Evolutionary conservation across 2,797 vertebrate genomes (phyloP).

Genomic region (Coluber constrictor): DNA sequence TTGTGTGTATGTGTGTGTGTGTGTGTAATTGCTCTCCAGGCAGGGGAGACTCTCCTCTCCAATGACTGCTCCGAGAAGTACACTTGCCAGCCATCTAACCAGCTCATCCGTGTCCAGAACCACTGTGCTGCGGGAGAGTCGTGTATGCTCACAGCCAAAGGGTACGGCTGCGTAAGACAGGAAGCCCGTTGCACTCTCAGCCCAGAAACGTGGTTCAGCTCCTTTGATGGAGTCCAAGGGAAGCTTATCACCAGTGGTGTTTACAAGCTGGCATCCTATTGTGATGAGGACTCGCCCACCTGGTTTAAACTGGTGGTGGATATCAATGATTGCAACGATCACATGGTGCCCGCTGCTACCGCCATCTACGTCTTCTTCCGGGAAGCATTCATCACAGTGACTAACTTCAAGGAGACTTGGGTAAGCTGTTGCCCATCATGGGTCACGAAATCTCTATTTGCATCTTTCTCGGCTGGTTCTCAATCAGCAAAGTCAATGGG

Average conservation of each 20-base stretch:
- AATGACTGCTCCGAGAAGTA: slow-evolving; percentile 65
- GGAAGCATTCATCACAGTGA: slow-evolving; percentile 66
- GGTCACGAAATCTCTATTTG: background rate
- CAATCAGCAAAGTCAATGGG: background rate
- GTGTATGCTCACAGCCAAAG: slow-evolving; percentile 65
- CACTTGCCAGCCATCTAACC: slow-evolving; percentile 63
- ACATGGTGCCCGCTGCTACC: background rate
- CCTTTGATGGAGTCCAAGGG: slow-evolving; percentile 73
- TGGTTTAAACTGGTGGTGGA: slow-evolving; percentile 79
- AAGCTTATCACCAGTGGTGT: slow-evolving; percentile 52
- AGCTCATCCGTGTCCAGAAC: slow-evolving; percentile 60
- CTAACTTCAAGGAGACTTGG: slow-evolving; percentile 67
- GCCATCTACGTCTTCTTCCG: slow-evolving; percentile 67
- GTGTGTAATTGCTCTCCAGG: slow-evolving; percentile 48
- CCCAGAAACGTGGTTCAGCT: slow-evolving; percentile 52
- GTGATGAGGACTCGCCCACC: slow-evolving; percentile 40
- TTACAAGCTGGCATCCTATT: slow-evolving; percentile 71
- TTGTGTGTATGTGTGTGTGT: background rate
- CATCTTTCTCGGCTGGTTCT: background rate
- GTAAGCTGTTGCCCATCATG: slow-evolving; percentile 60
- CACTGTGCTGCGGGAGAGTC: slow-evolving; percentile 55
- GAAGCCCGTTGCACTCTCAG: slow-evolving; percentile 65
- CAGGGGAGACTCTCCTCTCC: slow-evolving; percentile 61
- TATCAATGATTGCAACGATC: slow-evolving; percentile 57
- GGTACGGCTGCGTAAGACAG: slow-evolving; percentile 62